These are phyloP conservation scores for Hippopotamyrus pictus DNA, from an alignment of 2,797 vertebrate genomes.

Conservation along the genomic window DNA sequence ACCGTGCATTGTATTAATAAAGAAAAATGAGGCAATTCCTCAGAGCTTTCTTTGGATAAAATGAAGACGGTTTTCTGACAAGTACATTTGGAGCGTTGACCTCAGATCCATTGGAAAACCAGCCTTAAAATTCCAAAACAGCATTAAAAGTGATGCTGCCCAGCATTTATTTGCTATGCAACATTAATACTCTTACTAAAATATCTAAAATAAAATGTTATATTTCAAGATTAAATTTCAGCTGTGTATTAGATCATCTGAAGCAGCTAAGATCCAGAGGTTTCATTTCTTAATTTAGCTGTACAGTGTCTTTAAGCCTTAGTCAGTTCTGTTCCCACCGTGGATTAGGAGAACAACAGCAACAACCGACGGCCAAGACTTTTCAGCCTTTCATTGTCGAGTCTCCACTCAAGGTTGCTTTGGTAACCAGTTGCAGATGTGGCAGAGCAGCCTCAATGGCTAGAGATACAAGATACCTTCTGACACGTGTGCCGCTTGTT, in stretches of 20 bases:
- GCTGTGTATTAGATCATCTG: neutral
- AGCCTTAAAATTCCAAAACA: conserved; percentile 5
- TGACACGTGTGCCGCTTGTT: conserved; percentile 65
- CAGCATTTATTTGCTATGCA: conserved; percentile 1
- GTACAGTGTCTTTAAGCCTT: neutral
- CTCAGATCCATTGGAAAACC: neutral
- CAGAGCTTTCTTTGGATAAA: conserved; percentile 30
- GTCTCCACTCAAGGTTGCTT: conserved; percentile 52
- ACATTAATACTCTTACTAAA: neutral
- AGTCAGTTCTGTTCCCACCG: neutral
- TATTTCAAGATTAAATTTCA: neutral
- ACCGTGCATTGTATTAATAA: conserved; percentile 26
- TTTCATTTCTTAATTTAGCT: neutral
- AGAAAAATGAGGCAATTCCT: conserved; percentile 33
- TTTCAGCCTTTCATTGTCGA: conserved; percentile 32
- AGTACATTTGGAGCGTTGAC: neutral
- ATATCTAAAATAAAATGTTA: neutral
- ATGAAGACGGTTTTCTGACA: neutral
- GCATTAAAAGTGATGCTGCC: neutral
- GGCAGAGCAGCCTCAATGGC: conserved; percentile 45
- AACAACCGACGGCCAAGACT: neutral
- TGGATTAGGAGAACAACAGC: neutral
- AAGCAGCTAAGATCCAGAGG: neutral
- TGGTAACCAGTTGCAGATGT: conserved; percentile 59
- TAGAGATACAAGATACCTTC: conserved; percentile 58